Evolutionary conservation across 2,797 vertebrate species (phyloP), one percentile per base, ranked within the genome.

Genomic region (Oryzias dopingdopingensis): DNA sequence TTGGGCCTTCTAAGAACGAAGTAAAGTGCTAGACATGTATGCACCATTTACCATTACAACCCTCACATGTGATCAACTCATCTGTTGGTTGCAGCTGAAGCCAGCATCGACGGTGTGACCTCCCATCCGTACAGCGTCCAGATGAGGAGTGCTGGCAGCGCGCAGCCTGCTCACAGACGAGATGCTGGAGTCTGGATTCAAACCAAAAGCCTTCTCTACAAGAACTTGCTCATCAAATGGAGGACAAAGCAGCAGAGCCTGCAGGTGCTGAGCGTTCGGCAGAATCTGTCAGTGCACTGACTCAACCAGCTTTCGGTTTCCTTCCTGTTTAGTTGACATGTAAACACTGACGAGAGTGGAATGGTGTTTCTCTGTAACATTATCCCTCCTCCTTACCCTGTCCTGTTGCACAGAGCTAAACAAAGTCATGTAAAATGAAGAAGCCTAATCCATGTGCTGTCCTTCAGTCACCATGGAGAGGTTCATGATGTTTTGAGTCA

Each of bases 151-250:
- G 86, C 88, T 51, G 82, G 68, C 65, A 86, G 76, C 37, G 90
- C 90, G 91, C 81, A 76, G 71, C 77, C 86, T 2, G 0, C 47
- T 57, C 53, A 52, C 20, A 86, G 72, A 68, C 90, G 80, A 90
- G 82, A 91, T 59, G 89, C 90, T 16, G 91, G 88, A 23, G 80
- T 94, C 49, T 91, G 90, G 84, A 80, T 86, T 53, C 95, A 96
- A 75, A 96, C 94, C 0, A 68, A 53, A 48, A 92, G 86, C 56
- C 91, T 96, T 6, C 87, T 95, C 6, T 92, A 93, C 90, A 96
- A 95, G 83, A 96, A 96, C 7, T 46, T 95, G 40, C 92, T 96
- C 42, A 90, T 94, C 82, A 93, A 94, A 80, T 94, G 93, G 94
- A 94, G 94, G 69, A 90, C 87, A 72, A 95, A 93, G 71, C 88